Conservation (phyloP, 30 jellyfish, hydroid and myxozoan genomes). For the Pseudorhiza aurosa region DNA sequence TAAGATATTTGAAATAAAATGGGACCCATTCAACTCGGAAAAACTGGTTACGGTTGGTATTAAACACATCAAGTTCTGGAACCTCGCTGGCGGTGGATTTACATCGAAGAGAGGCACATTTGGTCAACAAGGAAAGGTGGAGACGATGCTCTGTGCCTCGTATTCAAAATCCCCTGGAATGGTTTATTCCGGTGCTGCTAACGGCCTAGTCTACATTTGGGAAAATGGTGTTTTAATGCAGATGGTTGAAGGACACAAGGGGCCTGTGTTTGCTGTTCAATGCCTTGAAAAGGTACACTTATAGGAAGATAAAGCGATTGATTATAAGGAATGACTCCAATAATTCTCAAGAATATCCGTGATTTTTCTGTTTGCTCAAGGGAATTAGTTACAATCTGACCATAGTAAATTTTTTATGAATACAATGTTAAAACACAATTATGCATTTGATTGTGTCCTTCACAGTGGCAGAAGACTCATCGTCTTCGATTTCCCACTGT, state of each 20-base stretch:
- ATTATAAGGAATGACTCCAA: neutral
- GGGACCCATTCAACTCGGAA: slow-evolving; percentile 82
- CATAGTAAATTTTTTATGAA: too few species aligned
- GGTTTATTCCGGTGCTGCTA: slow-evolving; percentile 81
- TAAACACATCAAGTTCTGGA: slow-evolving; percentile 94
- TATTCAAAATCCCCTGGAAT: slow-evolving; percentile 86
- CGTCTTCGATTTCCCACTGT: too few species aligned
- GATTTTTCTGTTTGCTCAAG: neutral
- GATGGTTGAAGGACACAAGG: slow-evolving; percentile 87
- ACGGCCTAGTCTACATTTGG: slow-evolving; percentile 84
- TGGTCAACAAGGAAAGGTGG: slow-evolving; percentile 85
- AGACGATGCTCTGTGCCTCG: slow-evolving; percentile 84
- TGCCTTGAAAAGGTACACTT: slow-evolving; percentile 95
- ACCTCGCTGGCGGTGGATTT: slow-evolving; percentile 96
- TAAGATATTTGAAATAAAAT: slow-evolving; percentile 90
- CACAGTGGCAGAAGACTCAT: too few species aligned
- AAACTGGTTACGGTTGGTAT: slow-evolving; percentile 90
- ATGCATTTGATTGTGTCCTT: too few species aligned
- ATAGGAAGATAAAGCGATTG: too few species aligned
- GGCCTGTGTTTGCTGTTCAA: slow-evolving; percentile 93
- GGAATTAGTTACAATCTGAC: too few species aligned
- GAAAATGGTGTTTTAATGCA: slow-evolving; percentile 60
- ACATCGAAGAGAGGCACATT: slow-evolving; percentile 90
- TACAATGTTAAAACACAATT: too few species aligned
- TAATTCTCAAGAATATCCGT: neutral